Base-by-base conservation (phyloP, 2,797 vertebrate genomes). In the Catamblyrhynchus diadema region DNA sequence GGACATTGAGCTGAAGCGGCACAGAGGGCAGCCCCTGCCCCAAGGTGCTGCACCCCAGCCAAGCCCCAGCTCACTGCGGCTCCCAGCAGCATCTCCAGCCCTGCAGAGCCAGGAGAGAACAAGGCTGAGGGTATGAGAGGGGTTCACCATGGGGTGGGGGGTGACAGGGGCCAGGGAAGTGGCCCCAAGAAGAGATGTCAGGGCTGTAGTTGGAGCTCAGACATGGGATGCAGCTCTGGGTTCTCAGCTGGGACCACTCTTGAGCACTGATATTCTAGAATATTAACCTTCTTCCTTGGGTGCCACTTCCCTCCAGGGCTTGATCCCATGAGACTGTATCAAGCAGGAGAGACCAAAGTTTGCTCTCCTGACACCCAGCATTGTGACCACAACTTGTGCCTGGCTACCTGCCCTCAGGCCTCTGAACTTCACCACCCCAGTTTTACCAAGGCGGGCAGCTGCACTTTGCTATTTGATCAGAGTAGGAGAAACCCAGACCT, bases 341-440 rank as follows among this genome's bases (percentile, higher is more conserved):
- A 61, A 53, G 53, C 15, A 41, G 30, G 41, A 41, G 45, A 75
- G 33, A 37, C 57, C n/a, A 17, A 41, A 64, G 17, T n/a, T 13
- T 27, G 7, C 51, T 33, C 45, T 65, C 18, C 57, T 6, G 3
- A 5, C 0, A 1, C 9, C 28, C 28, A 86, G 12, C 5, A 3
- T 0, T 60, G 41, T 6, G 16, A 60, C 32, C n/a, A 28, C 14
- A 45, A 33, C 27, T 79, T 47, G 37, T 22, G 12, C 15, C 12
- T 2, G 3, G 8, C 22, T 57, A 8, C 21, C 44, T 72, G 13
- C 12, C 48, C 33, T 57, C n/a, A 45, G 47, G 17, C n/a, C 25
- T 17, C 37, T 61, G 30, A 80, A 41, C 20, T 62, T 27, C 9
- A 74, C n/a, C 25, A 35, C 8, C 14, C 64, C 60, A 7, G 8